A percentile compares a stretch with the other conserved stretches of the same genome.
These are phyloP conservation scores for Dugesia japonica DNA, from an alignment of 2,888 invertebrate genomes.

Conservation along the genomic window DNA sequence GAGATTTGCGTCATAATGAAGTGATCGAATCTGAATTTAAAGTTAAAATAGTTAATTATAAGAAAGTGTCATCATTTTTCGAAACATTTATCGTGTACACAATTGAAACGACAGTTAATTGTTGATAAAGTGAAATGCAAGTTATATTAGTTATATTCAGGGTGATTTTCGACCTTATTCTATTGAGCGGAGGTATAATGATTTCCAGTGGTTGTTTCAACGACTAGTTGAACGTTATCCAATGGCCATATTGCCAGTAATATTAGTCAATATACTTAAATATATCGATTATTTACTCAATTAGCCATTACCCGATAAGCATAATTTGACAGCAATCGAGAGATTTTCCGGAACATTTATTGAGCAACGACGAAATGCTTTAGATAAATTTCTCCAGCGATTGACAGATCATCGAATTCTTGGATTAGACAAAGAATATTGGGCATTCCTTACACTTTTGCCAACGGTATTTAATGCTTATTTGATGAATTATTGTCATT, in stretches of 20 bases:
- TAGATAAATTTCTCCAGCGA: not conserved
- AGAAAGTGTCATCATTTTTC: too few species aligned
- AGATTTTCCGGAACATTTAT: not conserved
- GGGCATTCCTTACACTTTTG: not conserved
- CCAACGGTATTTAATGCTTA: too few species aligned
- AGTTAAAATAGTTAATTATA: too few species aligned
- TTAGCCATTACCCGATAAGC: not conserved
- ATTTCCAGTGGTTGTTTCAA: not conserved
- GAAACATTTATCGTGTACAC: too few species aligned
- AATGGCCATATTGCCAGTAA: not conserved
- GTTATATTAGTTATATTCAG: not conserved
- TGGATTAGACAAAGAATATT: not conserved
- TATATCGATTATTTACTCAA: too few species aligned
- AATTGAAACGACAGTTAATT: too few species aligned
- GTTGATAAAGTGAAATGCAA: too few species aligned
- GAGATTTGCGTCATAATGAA: too few species aligned
- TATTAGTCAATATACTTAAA: too few species aligned
- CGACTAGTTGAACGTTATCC: not conserved
- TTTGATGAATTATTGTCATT: too few species aligned
- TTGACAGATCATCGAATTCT: not conserved
- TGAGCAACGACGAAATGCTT: not conserved
- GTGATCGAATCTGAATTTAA: too few species aligned
- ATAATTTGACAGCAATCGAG: not conserved
- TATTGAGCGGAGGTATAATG: not conserved
- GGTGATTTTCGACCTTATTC: not conserved